Base-by-base conservation (phyloP, 1,140 invertebrate genomes). In the Vanessa tameamea region DNA sequence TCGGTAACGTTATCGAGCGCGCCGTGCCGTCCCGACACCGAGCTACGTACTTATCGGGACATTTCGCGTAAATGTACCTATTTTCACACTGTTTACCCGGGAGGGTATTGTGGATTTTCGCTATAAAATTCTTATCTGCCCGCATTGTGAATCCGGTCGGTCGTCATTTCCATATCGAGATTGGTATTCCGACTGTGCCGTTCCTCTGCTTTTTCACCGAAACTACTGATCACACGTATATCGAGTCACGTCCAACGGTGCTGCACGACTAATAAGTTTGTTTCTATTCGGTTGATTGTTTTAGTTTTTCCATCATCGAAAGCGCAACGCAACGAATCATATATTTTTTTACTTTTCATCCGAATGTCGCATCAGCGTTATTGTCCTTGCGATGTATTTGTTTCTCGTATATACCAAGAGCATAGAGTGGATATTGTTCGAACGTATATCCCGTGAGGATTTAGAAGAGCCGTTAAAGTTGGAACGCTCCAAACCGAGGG, bases 81-180 rank as follows among this genome's bases (percentile, higher is more conserved):
- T 81, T 79, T 81, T 71, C 76, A 63, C 77, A 75, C 64, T 83
- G 78, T 82, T 82, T 78, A 77, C 77, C 78, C 82, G 78, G 53
- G 77, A 78, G 76, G 69, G 69, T 73, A 73, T 79, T 76, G 79
- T 75, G 78, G 69, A 84, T 80, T 85, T 79, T 82, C 78, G 83
- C 86, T 81, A 89, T 87, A 90, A 90, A 90, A 86, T 83, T 81
- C 87, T 90, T 89, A 91, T 91, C 89, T 85, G 73, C 80, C 87
- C 83, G 87, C 85, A 88, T 83, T 89, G 83, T 83, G 87, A 88
- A 85, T 86, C 82, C 83, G 84, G 83, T 80, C 76, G 82, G 69
- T 76, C 75, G 72, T 82, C 83, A 90, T 92, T 92, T 84, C 84
- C 89, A 90, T 90, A 87, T 88, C 85, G 80, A 87, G 85, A 92